Percentiles rank a stretch among this genome's conserved stretches.
Conservation (phyloP, 1,140 invertebrate genomes). For the Mylabris phalerata region DNA sequence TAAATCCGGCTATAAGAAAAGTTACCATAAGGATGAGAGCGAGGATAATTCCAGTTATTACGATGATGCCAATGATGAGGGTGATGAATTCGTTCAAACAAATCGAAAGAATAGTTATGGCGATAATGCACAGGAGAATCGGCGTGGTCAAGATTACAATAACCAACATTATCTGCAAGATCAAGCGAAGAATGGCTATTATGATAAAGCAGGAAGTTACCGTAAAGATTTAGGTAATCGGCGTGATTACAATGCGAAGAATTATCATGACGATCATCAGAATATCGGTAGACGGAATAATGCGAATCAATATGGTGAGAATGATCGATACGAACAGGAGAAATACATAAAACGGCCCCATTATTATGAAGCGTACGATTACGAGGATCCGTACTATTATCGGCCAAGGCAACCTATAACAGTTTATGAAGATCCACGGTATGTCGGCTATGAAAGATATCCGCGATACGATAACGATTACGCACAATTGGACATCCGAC, state of each 20-base stretch:
- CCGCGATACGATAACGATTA: constrained; percentile 28
- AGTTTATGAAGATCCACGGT: constrained; percentile 53
- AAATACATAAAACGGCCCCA: constrained; percentile 28
- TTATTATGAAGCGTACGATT: constrained; percentile 14
- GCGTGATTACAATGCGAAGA: constrained; percentile 47
- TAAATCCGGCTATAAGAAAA: constrained; percentile 56
- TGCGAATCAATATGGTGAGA: constrained; percentile 44
- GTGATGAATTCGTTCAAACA: constrained; percentile 47
- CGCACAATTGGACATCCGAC: neutral
- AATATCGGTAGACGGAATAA: constrained; percentile 41
- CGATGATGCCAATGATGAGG: constrained; percentile 54
- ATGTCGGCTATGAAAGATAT: constrained; percentile 40
- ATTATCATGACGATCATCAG: constrained; percentile 47
- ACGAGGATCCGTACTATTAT: constrained; percentile 7
- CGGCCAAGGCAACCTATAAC: constrained; percentile 43
- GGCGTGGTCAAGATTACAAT: constrained; percentile 46
- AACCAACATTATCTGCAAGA: constrained; percentile 22
- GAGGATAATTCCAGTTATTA: constrained; percentile 58
- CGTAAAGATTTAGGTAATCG: constrained; percentile 43
- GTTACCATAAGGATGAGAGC: constrained; percentile 59
- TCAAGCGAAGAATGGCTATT: constrained; percentile 43
- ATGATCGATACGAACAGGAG: constrained; percentile 40
- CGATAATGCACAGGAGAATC: constrained; percentile 45
- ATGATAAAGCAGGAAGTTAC: constrained; percentile 46
- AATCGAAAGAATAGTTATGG: constrained; percentile 39